phyloP scores from a whole-genome alignment of 1,140 invertebrate species.

The Sarcophaga bullata region DNA sequence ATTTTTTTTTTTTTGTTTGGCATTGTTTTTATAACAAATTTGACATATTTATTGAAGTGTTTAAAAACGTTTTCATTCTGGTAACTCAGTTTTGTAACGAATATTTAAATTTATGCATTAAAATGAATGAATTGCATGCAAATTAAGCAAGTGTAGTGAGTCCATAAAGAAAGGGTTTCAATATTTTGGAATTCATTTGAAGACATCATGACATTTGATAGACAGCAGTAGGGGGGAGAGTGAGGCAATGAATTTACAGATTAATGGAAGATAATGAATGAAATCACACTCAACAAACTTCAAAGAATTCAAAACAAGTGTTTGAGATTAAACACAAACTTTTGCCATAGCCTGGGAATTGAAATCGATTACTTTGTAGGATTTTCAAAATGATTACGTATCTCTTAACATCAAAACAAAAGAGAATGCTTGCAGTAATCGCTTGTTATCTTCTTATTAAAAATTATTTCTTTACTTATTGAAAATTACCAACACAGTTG shows the following conservation, averaged over 20 bases:
- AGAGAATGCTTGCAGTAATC: too few relatives aligned
- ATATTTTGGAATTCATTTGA: background rate
- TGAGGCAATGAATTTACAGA: background rate
- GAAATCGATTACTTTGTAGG: too few relatives aligned
- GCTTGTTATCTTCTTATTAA: too few relatives aligned
- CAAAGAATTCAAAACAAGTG: background rate
- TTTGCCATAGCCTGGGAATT: too few relatives aligned
- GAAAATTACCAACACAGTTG: too few relatives aligned
- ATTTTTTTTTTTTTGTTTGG: background rate
- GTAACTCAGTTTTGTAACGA: background rate
- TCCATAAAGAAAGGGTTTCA: background rate
- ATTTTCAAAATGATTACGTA: too few relatives aligned
- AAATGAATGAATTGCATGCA: conserved; percentile 14
- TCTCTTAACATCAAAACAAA: too few relatives aligned
- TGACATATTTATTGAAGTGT: conserved; percentile 11
- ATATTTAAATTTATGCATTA: conserved; percentile 12
- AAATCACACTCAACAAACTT: background rate
- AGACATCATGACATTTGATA: background rate
- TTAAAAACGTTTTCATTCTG: background rate
- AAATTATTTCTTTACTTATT: too few relatives aligned
- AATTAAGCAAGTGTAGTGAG: background rate
- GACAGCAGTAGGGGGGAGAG: background rate
- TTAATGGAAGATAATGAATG: background rate
- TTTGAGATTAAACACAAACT: too few relatives aligned
- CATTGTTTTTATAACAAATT: background rate